Evolutionary conservation across 2,113 vertebrate species (phyloP).

Genomic region (Pachyramphus minor): DNA sequence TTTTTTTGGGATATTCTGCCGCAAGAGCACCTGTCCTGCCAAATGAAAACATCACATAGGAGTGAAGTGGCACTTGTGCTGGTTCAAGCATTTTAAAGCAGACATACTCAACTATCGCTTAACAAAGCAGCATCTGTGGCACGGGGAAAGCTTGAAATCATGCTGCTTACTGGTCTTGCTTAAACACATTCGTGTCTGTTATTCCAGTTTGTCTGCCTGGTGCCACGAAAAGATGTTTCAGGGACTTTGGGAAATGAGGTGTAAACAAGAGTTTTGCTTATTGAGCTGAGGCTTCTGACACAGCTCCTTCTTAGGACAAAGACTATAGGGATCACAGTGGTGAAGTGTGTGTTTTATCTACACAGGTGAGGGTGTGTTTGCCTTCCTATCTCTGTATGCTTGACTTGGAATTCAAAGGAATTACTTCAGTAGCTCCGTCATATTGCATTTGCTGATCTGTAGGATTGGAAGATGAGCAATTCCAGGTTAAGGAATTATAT

Average conservation of each 20-base stretch:
- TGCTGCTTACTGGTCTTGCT: not conserved
- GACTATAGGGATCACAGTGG: not conserved
- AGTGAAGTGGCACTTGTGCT: conserved; percentile 49
- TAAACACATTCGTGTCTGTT: fast-evolving
- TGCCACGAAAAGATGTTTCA: not conserved
- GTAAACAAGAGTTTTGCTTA: not conserved
- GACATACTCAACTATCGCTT: not conserved
- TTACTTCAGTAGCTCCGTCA: not conserved
- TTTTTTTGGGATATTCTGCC: conserved; percentile 31
- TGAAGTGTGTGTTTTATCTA: not conserved
- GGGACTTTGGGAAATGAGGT: not conserved
- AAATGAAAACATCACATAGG: conserved; percentile 43
- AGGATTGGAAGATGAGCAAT: not conserved
- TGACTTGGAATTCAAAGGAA: not conserved
- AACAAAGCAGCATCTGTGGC: not conserved
- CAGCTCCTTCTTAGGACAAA: not conserved
- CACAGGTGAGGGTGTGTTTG: not conserved
- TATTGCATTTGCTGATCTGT: not conserved
- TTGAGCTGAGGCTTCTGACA: not conserved
- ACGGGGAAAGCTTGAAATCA: not conserved
- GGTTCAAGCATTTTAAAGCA: conserved; percentile 38
- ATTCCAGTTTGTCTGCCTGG: not conserved
- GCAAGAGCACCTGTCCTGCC: conserved; percentile 51
- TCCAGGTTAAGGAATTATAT: conserved; percentile 6
- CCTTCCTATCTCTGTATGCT: not conserved